A percentile compares a stretch with the other conserved stretches of the same genome.
phyloP scores from a whole-genome alignment of 2,113 vertebrate genomes.

The Ictalurus furcatus region DNA sequence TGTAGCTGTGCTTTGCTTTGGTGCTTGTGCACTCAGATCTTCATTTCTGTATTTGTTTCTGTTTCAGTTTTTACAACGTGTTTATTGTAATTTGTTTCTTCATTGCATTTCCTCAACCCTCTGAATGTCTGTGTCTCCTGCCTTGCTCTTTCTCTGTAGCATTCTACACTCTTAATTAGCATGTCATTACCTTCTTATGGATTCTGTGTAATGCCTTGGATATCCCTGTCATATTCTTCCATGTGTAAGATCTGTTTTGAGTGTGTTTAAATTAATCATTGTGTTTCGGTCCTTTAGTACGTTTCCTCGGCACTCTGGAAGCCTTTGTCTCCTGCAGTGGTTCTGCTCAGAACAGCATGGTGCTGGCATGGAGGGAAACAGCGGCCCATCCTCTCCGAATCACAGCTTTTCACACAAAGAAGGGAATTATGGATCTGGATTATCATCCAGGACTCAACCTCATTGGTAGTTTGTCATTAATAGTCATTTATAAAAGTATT shows the following conservation, averaged over 20 bases:
- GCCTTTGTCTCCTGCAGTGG: slow-evolving; percentile 78
- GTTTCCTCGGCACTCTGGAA: slow-evolving; percentile 72
- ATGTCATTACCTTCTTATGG: not conserved
- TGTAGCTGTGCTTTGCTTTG: not conserved
- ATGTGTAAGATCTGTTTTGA: not conserved
- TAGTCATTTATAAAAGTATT: not conserved
- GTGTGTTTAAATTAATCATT: not conserved
- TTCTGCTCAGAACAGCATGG: slow-evolving; percentile 65
- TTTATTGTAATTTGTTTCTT: slow-evolving; percentile 1
- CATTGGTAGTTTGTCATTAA: slow-evolving; percentile 69
- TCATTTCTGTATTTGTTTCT: not conserved
- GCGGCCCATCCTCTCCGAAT: slow-evolving; percentile 64
- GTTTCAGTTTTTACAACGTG: not conserved
- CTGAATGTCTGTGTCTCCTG: not conserved
- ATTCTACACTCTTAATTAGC: not conserved
- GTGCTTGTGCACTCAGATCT: not conserved
- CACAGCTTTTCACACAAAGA: slow-evolving; percentile 66
- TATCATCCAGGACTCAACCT: slow-evolving; percentile 75
- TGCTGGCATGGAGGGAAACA: slow-evolving; percentile 76
- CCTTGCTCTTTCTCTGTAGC: not conserved
- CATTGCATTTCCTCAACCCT: not conserved
- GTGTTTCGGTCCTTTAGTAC: slow-evolving; percentile 56
- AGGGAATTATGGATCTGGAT: slow-evolving; percentile 76
- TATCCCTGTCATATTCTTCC: not conserved
- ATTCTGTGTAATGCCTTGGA: not conserved